phyloP scores from a whole-genome alignment of 2,797 vertebrate genomes.

The Chelmon rostratus region DNA sequence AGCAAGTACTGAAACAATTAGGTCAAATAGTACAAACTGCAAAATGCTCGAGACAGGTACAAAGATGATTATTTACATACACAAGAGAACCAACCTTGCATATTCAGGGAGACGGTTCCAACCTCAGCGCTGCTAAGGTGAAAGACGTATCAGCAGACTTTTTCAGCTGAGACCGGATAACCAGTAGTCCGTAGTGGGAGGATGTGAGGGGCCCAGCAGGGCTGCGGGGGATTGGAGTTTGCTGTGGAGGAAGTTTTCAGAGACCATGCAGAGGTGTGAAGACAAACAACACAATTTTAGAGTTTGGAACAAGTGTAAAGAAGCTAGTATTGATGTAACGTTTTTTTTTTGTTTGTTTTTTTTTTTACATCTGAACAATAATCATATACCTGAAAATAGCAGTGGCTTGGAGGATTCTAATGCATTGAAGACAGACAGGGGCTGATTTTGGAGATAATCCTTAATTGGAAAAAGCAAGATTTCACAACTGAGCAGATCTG shows the following conservation, averaged over 20 bases:
- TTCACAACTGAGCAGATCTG: conserved; percentile 44
- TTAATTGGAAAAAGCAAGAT: conserved; percentile 21
- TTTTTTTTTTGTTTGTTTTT: neutral
- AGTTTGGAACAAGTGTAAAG: conserved; percentile 51
- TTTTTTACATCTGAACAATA: conserved; percentile 7
- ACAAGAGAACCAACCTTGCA: conserved; percentile 22
- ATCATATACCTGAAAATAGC: conserved; percentile 18
- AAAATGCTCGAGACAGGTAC: neutral
- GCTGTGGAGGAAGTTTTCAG: conserved; percentile 57
- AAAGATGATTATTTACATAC: conserved; percentile 40
- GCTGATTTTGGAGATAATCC: conserved; percentile 40
- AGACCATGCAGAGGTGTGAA: conserved; percentile 63
- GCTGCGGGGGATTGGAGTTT: conserved; percentile 52
- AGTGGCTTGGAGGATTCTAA: conserved; percentile 1
- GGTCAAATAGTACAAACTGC: conserved; percentile 27
- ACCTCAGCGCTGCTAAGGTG: conserved; percentile 31
- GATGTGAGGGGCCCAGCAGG: conserved; percentile 62
- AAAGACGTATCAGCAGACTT: conserved; percentile 44
- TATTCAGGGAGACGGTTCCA: conserved; percentile 20
- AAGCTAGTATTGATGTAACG: conserved; percentile 20
- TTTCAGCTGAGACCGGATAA: conserved; percentile 33
- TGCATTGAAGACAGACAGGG: neutral
- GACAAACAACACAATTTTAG: conserved; percentile 40
- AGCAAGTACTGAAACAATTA: conserved; percentile 5
- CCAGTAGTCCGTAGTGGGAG: conserved; percentile 60